phyloP scores from a whole-genome alignment of 2,113 vertebrate species.

The Mesocricetus auratus region DNA sequence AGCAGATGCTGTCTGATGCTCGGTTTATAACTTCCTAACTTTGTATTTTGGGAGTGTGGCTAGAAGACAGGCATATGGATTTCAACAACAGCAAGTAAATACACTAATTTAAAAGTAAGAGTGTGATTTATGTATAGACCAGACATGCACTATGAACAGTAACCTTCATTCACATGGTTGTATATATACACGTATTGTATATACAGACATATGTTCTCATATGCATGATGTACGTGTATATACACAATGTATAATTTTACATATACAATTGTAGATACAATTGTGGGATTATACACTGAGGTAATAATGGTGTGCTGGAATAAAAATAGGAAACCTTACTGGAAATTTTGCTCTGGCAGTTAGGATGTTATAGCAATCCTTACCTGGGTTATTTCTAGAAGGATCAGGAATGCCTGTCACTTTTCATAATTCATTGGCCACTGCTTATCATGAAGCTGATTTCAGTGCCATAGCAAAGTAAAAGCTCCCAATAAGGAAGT shows the following conservation, averaged over 20 bases:
- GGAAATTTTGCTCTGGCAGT: neutral
- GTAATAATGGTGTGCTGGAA: neutral
- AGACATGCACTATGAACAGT: neutral
- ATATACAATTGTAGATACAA: neutral
- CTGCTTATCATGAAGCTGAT: neutral
- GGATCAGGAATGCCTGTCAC: neutral
- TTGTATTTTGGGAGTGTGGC: neutral
- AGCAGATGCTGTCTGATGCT: neutral
- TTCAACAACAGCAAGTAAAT: neutral
- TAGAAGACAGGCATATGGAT: neutral
- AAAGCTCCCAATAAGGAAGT: neutral
- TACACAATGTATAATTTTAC: neutral
- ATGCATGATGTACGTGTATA: neutral
- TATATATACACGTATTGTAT: neutral
- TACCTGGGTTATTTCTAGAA: neutral
- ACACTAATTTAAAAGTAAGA: neutral
- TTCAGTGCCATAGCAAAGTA: neutral
- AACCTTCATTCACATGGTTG: neutral
- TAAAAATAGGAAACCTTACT: neutral
- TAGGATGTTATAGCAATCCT: neutral
- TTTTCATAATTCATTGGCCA: neutral
- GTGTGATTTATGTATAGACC: too few species aligned
- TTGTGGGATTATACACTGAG: neutral
- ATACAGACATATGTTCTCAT: neutral
- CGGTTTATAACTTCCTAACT: neutral